Evolutionary conservation across 2,888 invertebrate genomes (phyloP).

Genomic region (Campoletis raptor): DNA sequence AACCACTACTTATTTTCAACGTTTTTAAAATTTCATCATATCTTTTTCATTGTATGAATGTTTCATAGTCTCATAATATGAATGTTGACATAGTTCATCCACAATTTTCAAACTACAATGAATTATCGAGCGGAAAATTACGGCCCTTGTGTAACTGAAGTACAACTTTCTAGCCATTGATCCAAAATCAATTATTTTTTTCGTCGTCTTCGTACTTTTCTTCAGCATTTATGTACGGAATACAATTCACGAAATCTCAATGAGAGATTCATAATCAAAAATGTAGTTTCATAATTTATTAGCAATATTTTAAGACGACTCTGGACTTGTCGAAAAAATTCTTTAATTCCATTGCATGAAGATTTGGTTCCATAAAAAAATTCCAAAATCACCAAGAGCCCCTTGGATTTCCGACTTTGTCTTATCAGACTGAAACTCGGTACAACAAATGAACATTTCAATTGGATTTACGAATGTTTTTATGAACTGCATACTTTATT

Average conservation of each 20-base stretch:
- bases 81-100: constrained; percentile 44
- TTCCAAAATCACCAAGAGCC: not conserved
- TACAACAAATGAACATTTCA: not conserved
- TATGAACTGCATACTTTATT: constrained; percentile 40
- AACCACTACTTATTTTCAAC: constrained; percentile 9
- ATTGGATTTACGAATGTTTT: constrained; percentile 48
- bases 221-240: not conserved
- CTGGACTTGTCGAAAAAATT: too few species aligned
- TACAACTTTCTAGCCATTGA: not conserved
- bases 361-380: not conserved
- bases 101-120: constrained; percentile 82
- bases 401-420: constrained; percentile 28
- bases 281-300: too few species aligned
- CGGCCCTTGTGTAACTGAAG: not conserved
- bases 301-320: too few species aligned
- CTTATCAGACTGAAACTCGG: not conserved
- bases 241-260: not conserved
- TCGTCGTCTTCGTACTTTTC: not conserved
- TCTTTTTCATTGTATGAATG: not conserved
- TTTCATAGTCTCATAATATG: too few species aligned
- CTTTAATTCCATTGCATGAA: not conserved
- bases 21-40: constrained; percentile 14
- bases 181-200: not conserved
- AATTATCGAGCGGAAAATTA: constrained; percentile 74
- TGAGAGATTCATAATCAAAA: not conserved